Evolutionary conservation across 2,797 vertebrate genomes (phyloP), one percentile per base, ranked within the genome.

Genomic region (Semaprochilodus insignis): DNA sequence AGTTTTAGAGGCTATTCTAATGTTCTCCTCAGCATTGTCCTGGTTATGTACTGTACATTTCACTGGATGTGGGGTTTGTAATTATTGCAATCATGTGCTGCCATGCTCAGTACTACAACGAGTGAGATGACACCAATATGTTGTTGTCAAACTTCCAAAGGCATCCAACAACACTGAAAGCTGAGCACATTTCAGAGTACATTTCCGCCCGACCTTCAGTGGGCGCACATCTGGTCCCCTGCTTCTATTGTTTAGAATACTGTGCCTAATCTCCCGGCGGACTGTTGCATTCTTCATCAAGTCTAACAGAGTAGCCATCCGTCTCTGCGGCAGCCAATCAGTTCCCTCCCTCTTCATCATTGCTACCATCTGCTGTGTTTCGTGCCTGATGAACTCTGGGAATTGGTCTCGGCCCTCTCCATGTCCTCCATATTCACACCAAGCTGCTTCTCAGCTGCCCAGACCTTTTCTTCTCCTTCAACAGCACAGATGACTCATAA

Each of bases 301-400:
- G 67, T 57, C 23, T 74, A 74, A 83, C 44, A 34, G 62, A 83
- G 78, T 78, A 82, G 75, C 59, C 31, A 72, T 69, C 83, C 60
- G 65, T 83, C 72, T 79, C 81, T 44, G 34, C 40, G 44, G 62
- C 63, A 74, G 36, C 67, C 70, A 84, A 72, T 65, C 71, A 72
- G 59, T 40, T 62, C 51, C 40, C 78, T 82, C 60, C 78, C 70
- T 63, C 74, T 78, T 84, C 85, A 87, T 88, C 84, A 87, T 74
- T 77, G 36, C 52, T 44, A 80, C 87, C 87, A 89, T 88, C 88
- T 89, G 88, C 83, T 88, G 55, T 60, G 81, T 78, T 83, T 83
- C 80, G 75, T 55, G 76, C 48, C 83, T 87, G 83, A 89, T 82
- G 83, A 86, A 82, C 76, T 84, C 81, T 81, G 85, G 85, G 84